Percentiles rank a stretch among this genome's conserved stretches.
Conservation (phyloP, 2,888 invertebrate species). For the Trachelus tabidus region DNA sequence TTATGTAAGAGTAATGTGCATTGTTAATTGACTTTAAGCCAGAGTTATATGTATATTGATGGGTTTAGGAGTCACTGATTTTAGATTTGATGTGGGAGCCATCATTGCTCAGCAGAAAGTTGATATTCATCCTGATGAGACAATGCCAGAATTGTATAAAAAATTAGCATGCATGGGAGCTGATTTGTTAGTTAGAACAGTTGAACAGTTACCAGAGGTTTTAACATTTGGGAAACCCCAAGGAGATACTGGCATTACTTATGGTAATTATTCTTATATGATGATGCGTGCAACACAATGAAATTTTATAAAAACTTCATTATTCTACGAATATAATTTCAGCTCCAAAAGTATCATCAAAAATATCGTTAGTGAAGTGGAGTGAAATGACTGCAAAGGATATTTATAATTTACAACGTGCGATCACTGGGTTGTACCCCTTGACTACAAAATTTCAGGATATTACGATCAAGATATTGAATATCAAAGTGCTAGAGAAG, state of each 20-base stretch:
- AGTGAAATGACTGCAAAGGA: slow-evolving; percentile 71
- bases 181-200: slow-evolving; percentile 72
- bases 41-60: not conserved
- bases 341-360: slow-evolving; percentile 80
- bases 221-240: slow-evolving; percentile 74
- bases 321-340: slow-evolving; percentile 52
- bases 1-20: no score
- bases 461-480: slow-evolving; percentile 73
- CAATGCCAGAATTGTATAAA: slow-evolving; percentile 74
- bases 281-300: slow-evolving; percentile 18
- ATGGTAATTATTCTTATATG: slow-evolving; percentile 70
- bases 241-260: slow-evolving; percentile 72
- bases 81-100: slow-evolving; percentile 82
- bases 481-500: slow-evolving; percentile 66
- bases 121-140: slow-evolving; percentile 70
- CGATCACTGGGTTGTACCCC: slow-evolving; percentile 74
- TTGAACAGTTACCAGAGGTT: slow-evolving; percentile 72
- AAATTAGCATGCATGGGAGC: slow-evolving; percentile 78
- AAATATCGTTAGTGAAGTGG: slow-evolving; percentile 77
- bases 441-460: slow-evolving; percentile 74
- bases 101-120: slow-evolving; percentile 73
- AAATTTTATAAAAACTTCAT: slow-evolving; percentile 14
- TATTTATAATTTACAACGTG: slow-evolving; percentile 79
- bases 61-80: slow-evolving; percentile 18
- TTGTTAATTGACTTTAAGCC: not conserved